phyloP scores from a whole-genome alignment of 2,888 invertebrate genomes.

The Octonoba sinensis region DNA sequence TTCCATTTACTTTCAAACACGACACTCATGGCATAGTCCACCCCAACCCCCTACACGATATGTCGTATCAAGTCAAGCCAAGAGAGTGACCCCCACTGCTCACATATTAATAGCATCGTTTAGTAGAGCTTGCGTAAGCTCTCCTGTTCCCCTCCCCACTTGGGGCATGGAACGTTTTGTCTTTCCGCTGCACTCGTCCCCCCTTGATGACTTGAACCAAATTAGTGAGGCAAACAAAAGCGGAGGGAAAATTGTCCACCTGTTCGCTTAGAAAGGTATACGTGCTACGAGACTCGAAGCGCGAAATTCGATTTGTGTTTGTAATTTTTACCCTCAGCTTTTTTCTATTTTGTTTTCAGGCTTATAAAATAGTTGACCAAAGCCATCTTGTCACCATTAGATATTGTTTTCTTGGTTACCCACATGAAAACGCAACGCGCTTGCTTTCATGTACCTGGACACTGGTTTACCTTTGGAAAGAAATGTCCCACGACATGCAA shows the following conservation, averaged over 20 bases:
- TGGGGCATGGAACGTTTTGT: constrained; percentile 46
- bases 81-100: constrained; percentile 46
- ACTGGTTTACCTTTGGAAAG: neutral
- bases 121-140: constrained; percentile 62
- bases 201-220: constrained; percentile 61
- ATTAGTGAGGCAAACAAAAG: constrained; percentile 61
- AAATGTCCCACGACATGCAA: constrained; percentile 1
- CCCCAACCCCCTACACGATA: constrained; percentile 30
- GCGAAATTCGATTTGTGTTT: neutral
- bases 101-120: constrained; percentile 64
- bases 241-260: constrained; percentile 37
- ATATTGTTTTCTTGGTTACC: constrained; percentile 14
- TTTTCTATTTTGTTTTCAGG: constrained; percentile 4
- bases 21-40: constrained; percentile 13
- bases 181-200: constrained; percentile 23
- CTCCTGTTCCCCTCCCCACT: neutral
- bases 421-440: constrained; percentile 13
- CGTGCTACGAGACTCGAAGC: constrained; percentile 5
- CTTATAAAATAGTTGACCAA: neutral
- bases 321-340: constrained; percentile 1
- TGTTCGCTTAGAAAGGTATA: constrained; percentile 35
- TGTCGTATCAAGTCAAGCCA: constrained; percentile 53
- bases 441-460: constrained; percentile 35
- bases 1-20: constrained; percentile 25
- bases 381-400: constrained; percentile 27